Conservation (phyloP, 2,113 vertebrate genomes). For the Solea senegalensis region DNA sequence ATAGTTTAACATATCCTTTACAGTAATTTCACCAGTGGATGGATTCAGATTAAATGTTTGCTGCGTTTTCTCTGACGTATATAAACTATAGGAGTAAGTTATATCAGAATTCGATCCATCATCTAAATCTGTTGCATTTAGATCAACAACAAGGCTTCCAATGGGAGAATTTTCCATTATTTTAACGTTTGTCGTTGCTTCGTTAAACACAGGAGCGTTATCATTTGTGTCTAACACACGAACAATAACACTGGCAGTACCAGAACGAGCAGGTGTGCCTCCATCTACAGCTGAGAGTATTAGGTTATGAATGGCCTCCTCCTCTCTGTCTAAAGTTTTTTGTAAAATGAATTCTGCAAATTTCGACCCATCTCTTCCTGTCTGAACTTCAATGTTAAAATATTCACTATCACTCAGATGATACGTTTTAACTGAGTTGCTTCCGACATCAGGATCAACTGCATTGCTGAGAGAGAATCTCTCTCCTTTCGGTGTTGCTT, state of each 20-base stretch:
- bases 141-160: constrained; percentile 54
- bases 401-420: constrained; percentile 63
- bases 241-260: constrained; percentile 71
- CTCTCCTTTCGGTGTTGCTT: constrained; percentile 50
- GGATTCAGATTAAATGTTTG: constrained; percentile 77
- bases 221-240: constrained; percentile 70
- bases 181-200: constrained; percentile 45
- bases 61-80: constrained; percentile 71
- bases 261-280: constrained; percentile 71
- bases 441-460: constrained; percentile 71
- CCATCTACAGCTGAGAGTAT: constrained; percentile 78
- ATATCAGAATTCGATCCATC: constrained; percentile 64
- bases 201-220: constrained; percentile 64
- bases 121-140: constrained; percentile 61
- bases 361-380: constrained; percentile 62
- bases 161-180: constrained; percentile 61
- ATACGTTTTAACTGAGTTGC: constrained; percentile 66
- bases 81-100: constrained; percentile 78
- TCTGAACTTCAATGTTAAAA: constrained; percentile 69
- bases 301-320: constrained; percentile 61
- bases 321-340: constrained; percentile 59
- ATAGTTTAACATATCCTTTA: constrained; percentile 77
- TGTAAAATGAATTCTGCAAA: constrained; percentile 59
- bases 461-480: constrained; percentile 76
- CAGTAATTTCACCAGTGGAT: constrained; percentile 76